Evolutionary conservation across 2,797 vertebrate species (phyloP).

Genomic region (Toxotes lorentzi): DNA sequence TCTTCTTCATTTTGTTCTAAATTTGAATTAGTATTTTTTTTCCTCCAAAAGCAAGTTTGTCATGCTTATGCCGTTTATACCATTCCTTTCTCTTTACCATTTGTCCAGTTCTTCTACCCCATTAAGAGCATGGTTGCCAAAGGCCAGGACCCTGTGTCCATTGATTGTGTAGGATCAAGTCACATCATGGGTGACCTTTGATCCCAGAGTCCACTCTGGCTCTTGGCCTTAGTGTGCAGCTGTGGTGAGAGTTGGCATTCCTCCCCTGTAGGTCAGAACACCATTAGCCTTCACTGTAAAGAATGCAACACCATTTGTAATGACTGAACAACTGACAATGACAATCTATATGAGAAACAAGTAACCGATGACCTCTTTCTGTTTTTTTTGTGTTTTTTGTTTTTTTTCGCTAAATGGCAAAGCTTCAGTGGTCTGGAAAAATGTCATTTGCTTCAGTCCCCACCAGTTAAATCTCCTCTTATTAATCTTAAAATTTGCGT

Average conservation of each 20-base stretch:
- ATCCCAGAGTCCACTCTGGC: slow-evolving; percentile 62
- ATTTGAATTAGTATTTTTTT: background rate
- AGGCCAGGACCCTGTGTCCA: slow-evolving; percentile 74
- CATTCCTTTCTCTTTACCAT: slow-evolving; percentile 33
- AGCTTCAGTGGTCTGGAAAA: slow-evolving; percentile 40
- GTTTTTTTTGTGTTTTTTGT: background rate
- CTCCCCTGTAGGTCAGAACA: slow-evolving; percentile 74
- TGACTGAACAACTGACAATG: slow-evolving; percentile 67
- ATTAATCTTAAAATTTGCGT: slow-evolving; percentile 40
- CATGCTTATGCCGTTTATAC: slow-evolving; percentile 1
- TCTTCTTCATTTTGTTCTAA: background rate
- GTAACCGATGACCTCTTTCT: slow-evolving; percentile 33
- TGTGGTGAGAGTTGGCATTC: slow-evolving; percentile 83
- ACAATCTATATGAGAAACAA: slow-evolving; percentile 55
- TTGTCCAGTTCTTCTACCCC: slow-evolving; percentile 55
- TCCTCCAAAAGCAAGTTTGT: background rate
- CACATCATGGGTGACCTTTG: slow-evolving; percentile 83
- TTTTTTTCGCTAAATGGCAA: slow-evolving; percentile 11
- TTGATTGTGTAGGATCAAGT: slow-evolving; percentile 81
- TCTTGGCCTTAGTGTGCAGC: slow-evolving; percentile 79
- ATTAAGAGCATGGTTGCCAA: slow-evolving; percentile 57
- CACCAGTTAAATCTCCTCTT: slow-evolving; percentile 10
- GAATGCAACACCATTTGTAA: slow-evolving; percentile 72
- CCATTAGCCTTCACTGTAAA: slow-evolving; percentile 80
- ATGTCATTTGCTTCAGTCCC: slow-evolving; percentile 33